A percentile compares a stretch with the other conserved stretches of the same genome.
Evolutionary conservation across 1,140 invertebrate species (phyloP).

Genomic region (Chlorops oryzae): DNA sequence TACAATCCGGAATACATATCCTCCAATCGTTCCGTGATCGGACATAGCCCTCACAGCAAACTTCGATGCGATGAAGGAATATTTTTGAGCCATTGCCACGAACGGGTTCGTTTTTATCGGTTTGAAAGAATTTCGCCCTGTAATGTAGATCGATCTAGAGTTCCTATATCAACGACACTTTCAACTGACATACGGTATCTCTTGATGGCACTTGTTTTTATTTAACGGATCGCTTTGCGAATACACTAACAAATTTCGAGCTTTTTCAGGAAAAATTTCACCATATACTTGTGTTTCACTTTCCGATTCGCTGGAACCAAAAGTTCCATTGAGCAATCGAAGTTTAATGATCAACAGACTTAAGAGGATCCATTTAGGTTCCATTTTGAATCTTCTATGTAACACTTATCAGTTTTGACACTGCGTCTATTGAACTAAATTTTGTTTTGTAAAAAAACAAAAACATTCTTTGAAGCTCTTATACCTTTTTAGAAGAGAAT

Average conservation of each 20-base stretch:
- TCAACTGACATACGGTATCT: slow-evolving; percentile 17
- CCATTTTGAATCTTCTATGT: no score
- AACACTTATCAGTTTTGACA: no score
- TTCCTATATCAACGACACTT: neutral
- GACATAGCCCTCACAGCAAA: slow-evolving; percentile 57
- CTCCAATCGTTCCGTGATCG: slow-evolving; percentile 50
- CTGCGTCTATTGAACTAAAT: no score
- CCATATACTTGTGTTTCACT: no score
- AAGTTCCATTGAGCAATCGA: no score
- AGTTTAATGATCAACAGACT: no score
- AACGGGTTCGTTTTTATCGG: slow-evolving; percentile 14
- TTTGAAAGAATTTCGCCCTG: slow-evolving; percentile 37
- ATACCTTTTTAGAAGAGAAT: neutral
- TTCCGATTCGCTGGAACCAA: no score
- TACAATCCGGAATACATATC: slow-evolving; percentile 53
- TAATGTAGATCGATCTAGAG: neutral
- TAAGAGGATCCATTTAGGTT: no score
- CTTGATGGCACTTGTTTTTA: slow-evolving; percentile 12
- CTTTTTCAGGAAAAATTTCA: no score
- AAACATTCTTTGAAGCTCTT: neutral
- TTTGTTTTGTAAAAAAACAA: no score
- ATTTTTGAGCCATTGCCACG: slow-evolving; percentile 37
- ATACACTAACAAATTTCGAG: no score
- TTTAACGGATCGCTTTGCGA: neutral
- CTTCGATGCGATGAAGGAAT: slow-evolving; percentile 46